phyloP scores from a whole-genome alignment of 2,888 invertebrate species.

The Ophion ventricosus region DNA sequence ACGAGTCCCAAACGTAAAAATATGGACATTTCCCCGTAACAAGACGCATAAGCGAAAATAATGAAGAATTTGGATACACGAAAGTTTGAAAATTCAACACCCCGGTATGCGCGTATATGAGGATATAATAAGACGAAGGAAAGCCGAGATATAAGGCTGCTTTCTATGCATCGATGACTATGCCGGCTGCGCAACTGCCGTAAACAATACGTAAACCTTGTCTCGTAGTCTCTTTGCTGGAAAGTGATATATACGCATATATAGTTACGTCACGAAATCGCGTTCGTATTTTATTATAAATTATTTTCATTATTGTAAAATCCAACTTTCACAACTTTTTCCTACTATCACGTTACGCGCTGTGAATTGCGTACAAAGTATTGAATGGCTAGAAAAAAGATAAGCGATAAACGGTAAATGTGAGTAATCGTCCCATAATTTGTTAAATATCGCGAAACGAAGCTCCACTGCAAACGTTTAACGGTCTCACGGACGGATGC shows the following conservation, averaged over 20 bases:
- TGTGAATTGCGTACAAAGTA: neutral
- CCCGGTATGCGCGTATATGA: no score
- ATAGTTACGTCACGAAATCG: conserved; percentile 46
- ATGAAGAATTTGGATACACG: no score
- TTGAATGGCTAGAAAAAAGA: neutral
- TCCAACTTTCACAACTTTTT: conserved; percentile 42
- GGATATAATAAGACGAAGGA: neutral
- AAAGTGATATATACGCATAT: conserved; percentile 48
- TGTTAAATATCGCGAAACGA: neutral
- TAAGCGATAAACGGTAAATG: neutral
- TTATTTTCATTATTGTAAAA: neutral
- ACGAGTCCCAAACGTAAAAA: no score
- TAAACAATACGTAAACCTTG: conserved; percentile 53
- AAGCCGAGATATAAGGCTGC: conserved; percentile 3
- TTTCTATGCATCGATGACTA: conserved; percentile 35
- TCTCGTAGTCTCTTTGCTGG: conserved; percentile 28
- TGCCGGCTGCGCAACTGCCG: conserved; percentile 39
- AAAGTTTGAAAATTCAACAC: no score
- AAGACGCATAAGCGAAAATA: no score
- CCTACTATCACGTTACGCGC: neutral
- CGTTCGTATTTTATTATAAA: conserved; percentile 33
- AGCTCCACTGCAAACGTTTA: neutral
- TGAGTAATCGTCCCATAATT: neutral
- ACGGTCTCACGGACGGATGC: no score
- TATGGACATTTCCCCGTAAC: no score